Percentiles rank a stretch among this genome's conserved stretches.
These are phyloP conservation scores for Barypeithes pellucidus DNA, from an alignment of 2,888 invertebrate genomes.

Conservation along the genomic window DNA sequence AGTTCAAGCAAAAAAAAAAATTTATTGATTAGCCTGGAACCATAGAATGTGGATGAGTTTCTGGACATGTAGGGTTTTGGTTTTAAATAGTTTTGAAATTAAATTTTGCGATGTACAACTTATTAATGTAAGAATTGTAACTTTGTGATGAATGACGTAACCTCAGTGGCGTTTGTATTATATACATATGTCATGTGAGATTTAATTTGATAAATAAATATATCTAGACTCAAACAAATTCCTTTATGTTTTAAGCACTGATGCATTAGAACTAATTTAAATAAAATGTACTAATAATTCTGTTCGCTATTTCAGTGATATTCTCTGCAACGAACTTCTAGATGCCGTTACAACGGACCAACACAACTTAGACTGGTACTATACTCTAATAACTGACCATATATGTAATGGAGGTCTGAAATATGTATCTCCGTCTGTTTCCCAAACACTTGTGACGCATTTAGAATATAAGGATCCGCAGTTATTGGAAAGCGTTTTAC, in stretches of 20 bases:
- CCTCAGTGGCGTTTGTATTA: no score
- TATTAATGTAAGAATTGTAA: no score
- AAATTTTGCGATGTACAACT: no score
- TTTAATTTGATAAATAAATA: no score
- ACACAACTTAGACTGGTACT: conserved; percentile 72
- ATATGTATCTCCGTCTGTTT: conserved; percentile 79
- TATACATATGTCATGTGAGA: no score
- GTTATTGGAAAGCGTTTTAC: conserved; percentile 80
- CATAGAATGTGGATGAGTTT: no score
- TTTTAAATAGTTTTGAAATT: no score
- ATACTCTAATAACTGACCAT: conserved; percentile 81
- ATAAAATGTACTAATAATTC: neutral
- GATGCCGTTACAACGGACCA: conserved; percentile 74
- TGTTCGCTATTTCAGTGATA: conserved; percentile 68
- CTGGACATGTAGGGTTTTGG: no score
- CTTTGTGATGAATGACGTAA: no score
- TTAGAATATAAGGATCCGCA: conserved; percentile 76
- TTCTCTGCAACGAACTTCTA: conserved; percentile 78
- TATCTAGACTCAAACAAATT: no score
- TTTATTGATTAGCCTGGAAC: no score
- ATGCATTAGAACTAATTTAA: neutral
- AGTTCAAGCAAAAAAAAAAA: no score
- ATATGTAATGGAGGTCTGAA: conserved; percentile 78
- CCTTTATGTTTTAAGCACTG: neutral
- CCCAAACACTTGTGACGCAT: conserved; percentile 82